Evolutionary conservation across 2,113 vertebrate genomes (phyloP).

Genomic region (Calidris pugnax): DNA sequence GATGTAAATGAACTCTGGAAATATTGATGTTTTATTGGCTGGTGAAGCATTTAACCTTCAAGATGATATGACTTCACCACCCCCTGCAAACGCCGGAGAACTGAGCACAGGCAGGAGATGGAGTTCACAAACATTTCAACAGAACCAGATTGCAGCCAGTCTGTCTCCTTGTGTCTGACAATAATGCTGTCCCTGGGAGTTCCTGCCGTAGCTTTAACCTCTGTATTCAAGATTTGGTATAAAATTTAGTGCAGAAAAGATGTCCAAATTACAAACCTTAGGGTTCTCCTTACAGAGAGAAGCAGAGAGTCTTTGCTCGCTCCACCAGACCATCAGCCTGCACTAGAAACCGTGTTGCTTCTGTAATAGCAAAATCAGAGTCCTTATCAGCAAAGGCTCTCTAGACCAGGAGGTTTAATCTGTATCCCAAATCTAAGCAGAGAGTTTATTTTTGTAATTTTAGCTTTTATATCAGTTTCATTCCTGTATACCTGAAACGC

Average conservation of each 20-base stretch:
- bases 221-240: background rate
- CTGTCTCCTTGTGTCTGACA: background rate
- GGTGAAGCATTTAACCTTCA: background rate
- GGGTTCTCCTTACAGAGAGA: background rate
- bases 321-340: background rate
- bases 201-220: background rate
- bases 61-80: background rate
- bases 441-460: background rate
- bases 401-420: background rate
- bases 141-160: background rate
- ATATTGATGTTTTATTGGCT: background rate
- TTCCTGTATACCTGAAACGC: background rate
- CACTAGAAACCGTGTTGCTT: background rate
- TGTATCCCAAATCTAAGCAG: background rate
- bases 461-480: background rate
- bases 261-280: background rate
- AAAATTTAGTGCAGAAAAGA: background rate
- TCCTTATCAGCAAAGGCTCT: background rate
- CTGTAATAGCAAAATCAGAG: background rate
- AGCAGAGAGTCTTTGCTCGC: background rate
- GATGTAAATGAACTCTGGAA: background rate
- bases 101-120: background rate
- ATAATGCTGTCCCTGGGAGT: background rate
- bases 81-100: accelerated
- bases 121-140: accelerated